Conservation (phyloP, 2,797 vertebrate species). For the Urosaurus nigricauda region DNA sequence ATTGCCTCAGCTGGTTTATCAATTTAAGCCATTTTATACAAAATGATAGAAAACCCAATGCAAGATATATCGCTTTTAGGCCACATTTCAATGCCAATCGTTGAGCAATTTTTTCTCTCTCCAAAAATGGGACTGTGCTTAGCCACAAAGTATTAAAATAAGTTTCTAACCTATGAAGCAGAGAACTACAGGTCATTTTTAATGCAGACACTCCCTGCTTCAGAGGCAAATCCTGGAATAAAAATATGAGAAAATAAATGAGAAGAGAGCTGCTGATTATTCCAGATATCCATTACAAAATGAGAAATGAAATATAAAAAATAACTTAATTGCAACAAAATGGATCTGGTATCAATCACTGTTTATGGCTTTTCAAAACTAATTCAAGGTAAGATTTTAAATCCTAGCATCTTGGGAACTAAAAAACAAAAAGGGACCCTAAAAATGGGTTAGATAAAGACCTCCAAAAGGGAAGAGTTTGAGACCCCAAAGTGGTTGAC, state of each 20-base stretch:
- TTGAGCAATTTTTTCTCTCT: conserved; percentile 73
- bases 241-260: conserved; percentile 99
- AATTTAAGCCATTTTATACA: conserved; percentile 77
- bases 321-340: conserved; percentile 79
- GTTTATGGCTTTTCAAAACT: conserved; percentile 33
- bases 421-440: conserved; percentile 33
- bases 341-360: conserved; percentile 83
- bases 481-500: not conserved
- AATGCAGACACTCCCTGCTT: conserved; percentile 99
- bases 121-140: conserved; percentile 91
- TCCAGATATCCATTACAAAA: conserved; percentile 87
- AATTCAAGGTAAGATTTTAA: conserved; percentile 12
- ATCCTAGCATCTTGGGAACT: conserved; percentile 12
- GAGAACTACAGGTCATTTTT: conserved; percentile 99
- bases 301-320: conserved; percentile 83
- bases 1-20: conserved; percentile 74
- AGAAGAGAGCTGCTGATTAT: conserved; percentile 98
- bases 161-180: conserved; percentile 99
- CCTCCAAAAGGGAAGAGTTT: conserved; percentile 37
- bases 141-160: conserved; percentile 99
- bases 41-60: conserved; percentile 80
- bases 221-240: conserved; percentile 99
- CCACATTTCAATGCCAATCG: conserved; percentile 82
- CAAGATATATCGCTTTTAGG: conserved; percentile 75
- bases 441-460: not conserved